Conservation (phyloP, 2,113 vertebrate species). For the Maccullochella peelii region DNA sequence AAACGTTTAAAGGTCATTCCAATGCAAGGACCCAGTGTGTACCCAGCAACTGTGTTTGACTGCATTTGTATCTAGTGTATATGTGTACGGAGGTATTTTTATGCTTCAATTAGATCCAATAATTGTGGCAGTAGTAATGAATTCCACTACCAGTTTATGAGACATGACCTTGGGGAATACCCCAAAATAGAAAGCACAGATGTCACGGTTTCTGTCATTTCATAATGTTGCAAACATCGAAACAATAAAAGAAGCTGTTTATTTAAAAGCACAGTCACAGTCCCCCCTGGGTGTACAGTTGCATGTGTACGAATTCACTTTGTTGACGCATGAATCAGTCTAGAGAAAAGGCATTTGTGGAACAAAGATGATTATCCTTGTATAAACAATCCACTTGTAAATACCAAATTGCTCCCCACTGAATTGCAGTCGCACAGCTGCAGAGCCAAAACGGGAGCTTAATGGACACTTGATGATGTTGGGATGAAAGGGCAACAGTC, state of each 20-base stretch:
- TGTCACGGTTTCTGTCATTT: constrained; percentile 35
- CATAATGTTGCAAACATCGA: constrained; percentile 33
- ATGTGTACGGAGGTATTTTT: background rate
- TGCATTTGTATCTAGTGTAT: background rate
- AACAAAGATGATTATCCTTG: constrained; percentile 80
- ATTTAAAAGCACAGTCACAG: constrained; percentile 49
- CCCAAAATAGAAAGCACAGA: constrained; percentile 43
- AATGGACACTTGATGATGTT: constrained; percentile 45
- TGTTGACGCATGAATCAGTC: constrained; percentile 52
- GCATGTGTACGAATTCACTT: constrained; percentile 26
- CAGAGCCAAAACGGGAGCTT: constrained; percentile 47
- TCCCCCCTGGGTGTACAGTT: constrained; percentile 22
- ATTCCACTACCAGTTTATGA: constrained; percentile 10
- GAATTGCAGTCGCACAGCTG: constrained; percentile 62
- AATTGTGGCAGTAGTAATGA: constrained; percentile 17
- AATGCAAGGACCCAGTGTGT: background rate
- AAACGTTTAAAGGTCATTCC: background rate
- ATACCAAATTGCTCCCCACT: constrained; percentile 64
- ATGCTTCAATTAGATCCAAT: constrained; percentile 6
- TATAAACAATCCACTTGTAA: constrained; percentile 75
- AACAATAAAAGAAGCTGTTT: constrained; percentile 51
- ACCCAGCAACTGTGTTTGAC: background rate
- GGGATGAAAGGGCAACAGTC: constrained; percentile 12
- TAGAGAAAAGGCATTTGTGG: constrained; percentile 56
- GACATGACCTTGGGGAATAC: constrained; percentile 33